Evolutionary conservation across 1,140 invertebrate genomes (phyloP), one percentile per base, ranked within the genome.

Genomic region (Zaprionus tsacasi): DNA sequence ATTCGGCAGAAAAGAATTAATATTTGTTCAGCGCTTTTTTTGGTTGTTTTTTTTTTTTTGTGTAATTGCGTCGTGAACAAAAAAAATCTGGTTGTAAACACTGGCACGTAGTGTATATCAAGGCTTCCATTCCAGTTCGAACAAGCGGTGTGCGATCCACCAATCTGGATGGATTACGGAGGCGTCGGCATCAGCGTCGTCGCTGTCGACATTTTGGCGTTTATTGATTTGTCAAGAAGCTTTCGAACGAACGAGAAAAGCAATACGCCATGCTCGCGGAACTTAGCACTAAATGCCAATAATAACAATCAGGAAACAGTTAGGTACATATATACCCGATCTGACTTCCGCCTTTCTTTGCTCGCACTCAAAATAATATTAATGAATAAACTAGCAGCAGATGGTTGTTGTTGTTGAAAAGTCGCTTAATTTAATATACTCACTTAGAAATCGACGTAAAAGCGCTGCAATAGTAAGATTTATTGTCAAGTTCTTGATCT

Each of bases 171-270:
- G 38, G 17, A 64, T 54, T 43, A 65, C 52, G 40, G 30, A 59
- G 52, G 55, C 61, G 48, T 36, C 61, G 45, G 12, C 60, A 56
- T 30, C 58, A 40, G 6, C 57, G 17, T 10, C 57, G 17, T 10
- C 48, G 35, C 0, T 33, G 56, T 45, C 64, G 80, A 82, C 64
- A 67, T 54, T 54, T 73, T 70, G 67, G 43, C 73, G 25, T 57
- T 83, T 88, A 88, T 88, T 80, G 83, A 88, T 88, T 88, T 89
- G 70, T 88, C 83, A 78, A 88, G 74, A 88, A 82, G 70, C 69
- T 70, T 87, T 64, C 27, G 48, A 27, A 50, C 50, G 40, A 69
- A 25, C 57, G 35, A 55, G 33, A 63, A 76, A 36, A 76, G 33
- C 59, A 65, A 43, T 8, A 38, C 17, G 15, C 17, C 35, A 17